Percentiles rank a stretch among this genome's conserved stretches.
Evolutionary conservation across 2,113 vertebrate genomes (phyloP).

Genomic region (Melanerpes aurifrons): DNA sequence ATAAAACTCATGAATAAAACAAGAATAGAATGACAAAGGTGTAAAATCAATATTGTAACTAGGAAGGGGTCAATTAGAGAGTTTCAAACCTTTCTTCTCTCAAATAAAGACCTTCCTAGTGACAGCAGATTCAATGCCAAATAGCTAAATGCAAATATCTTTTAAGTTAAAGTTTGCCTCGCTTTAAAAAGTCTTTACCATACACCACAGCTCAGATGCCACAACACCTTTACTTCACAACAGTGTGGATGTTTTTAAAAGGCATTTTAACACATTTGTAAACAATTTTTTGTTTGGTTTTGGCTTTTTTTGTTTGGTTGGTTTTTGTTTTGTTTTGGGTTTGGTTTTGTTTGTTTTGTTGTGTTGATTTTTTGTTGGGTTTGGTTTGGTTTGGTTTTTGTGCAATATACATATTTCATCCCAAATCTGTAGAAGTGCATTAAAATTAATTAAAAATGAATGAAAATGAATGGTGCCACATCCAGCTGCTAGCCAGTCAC

Average conservation of each 20-base stretch:
- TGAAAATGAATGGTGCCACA: too few relatives aligned
- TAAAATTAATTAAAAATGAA: background rate
- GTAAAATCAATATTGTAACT: background rate
- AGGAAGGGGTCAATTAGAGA: background rate
- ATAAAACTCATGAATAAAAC: background rate
- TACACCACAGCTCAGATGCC: background rate
- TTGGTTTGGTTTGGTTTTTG: background rate
- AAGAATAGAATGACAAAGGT: background rate
- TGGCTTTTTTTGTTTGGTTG: too few relatives aligned
- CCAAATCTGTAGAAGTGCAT: accelerated
- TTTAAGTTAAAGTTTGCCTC: background rate
- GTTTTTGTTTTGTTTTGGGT: background rate
- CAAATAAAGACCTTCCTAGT: background rate
- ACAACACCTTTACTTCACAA: background rate
- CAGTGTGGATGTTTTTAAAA: background rate
- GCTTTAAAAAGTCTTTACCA: background rate
- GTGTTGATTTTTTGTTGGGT: background rate
- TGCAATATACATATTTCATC: background rate
- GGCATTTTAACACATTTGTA: background rate
- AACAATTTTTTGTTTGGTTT: background rate
- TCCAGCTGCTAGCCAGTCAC: too few relatives aligned
- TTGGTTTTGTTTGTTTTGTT: too few relatives aligned
- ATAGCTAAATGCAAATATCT: background rate
- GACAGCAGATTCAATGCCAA: background rate
- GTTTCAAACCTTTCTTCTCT: background rate